These are phyloP conservation scores for Nemopilema nomurai DNA, from an alignment of 30 jellyfish, hydroid and myxozoan species.

Conservation along the genomic window DNA sequence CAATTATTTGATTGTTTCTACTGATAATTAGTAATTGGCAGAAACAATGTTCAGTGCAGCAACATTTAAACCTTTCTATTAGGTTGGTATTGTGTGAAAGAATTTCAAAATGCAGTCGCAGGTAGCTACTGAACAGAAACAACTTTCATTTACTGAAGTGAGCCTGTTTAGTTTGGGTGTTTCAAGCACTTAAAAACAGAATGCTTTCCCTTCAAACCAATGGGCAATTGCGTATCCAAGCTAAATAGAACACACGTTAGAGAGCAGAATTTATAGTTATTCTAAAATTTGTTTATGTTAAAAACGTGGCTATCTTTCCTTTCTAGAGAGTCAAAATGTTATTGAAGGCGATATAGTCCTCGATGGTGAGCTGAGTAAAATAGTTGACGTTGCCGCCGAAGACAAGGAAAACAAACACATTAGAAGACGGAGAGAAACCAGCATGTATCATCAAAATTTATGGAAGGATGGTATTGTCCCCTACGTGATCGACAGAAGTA, in stretches of 20 bases:
- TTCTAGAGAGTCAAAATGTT: conserved; percentile 25
- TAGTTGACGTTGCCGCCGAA: conserved; percentile 35
- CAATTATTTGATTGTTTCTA: neutral
- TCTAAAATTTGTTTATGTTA: no score
- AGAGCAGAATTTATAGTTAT: no score
- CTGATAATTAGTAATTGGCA: no score
- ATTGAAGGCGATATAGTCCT: conserved; percentile 63
- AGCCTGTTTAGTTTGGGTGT: no score
- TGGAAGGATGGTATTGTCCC: conserved; percentile 63
- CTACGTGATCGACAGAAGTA: conserved; percentile 52
- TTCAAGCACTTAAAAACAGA: neutral
- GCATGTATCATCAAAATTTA: conserved; percentile 42
- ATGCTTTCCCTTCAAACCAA: neutral
- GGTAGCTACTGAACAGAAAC: no score
- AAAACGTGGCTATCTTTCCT: neutral
- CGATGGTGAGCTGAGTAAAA: conserved; percentile 26
- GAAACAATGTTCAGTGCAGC: no score
- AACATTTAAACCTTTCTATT: no score
- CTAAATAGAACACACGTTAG: no score
- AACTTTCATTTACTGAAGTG: no score
- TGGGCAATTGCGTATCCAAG: no score
- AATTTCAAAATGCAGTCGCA: neutral
- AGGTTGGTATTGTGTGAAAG: neutral
- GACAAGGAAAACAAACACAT: conserved; percentile 21
- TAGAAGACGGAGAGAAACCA: conserved; percentile 40